phyloP scores from a whole-genome alignment of 1,140 invertebrate species.

The Hylyphantes graminicola region DNA sequence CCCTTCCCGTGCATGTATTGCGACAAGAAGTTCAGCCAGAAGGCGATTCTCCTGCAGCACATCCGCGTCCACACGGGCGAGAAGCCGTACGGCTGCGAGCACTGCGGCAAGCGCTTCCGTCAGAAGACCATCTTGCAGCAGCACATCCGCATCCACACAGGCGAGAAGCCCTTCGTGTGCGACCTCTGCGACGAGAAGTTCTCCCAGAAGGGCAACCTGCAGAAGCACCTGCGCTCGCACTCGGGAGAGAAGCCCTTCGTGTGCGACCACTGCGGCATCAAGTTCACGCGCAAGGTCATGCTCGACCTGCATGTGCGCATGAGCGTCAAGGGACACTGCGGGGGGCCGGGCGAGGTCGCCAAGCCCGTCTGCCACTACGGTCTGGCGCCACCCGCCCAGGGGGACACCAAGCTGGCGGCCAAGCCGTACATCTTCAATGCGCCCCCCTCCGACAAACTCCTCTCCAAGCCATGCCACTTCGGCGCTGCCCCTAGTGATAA shows the following conservation, averaged over 20 bases:
- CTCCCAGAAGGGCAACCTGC: conserved; percentile 97
- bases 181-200: conserved; percentile 90
- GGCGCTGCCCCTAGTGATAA: conserved; percentile 47
- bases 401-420: conserved; percentile 19
- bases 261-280: conserved; percentile 75
- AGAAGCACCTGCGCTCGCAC: conserved; percentile 84
- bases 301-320: conserved; percentile 74
- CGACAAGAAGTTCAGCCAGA: conserved; percentile 63
- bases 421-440: conserved; percentile 50
- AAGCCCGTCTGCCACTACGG: conserved; percentile 49
- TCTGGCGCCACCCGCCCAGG: neutral
- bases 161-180: conserved; percentile 91
- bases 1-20: conserved; percentile 65
- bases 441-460: conserved; percentile 39
- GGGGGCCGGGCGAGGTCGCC: conserved; percentile 3
- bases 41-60: conserved; percentile 70
- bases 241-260: conserved; percentile 73
- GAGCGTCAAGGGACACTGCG: conserved; percentile 31
- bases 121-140: conserved; percentile 91
- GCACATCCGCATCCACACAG: conserved; percentile 94
- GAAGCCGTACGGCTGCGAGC: conserved; percentile 72
- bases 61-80: conserved; percentile 86
- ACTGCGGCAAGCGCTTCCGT: conserved; percentile 73
- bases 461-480: conserved; percentile 42
- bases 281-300: conserved; percentile 75